A percentile compares a stretch with the other conserved stretches of the same genome.
Conservation (phyloP, 2,113 vertebrate species). For the Ictalurus furcatus region DNA sequence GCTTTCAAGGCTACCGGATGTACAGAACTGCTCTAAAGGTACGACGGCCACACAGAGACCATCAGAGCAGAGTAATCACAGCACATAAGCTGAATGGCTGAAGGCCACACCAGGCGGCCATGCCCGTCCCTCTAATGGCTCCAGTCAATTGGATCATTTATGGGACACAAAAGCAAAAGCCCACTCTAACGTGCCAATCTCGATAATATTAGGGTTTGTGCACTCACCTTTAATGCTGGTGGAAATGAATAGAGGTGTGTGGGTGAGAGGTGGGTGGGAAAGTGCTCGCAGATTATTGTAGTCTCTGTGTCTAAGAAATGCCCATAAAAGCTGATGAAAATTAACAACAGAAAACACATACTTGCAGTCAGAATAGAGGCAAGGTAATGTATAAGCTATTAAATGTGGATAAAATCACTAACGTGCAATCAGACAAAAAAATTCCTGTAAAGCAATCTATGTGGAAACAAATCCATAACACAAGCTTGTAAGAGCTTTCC, state of each 20-base stretch:
- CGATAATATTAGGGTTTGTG: conserved; percentile 34
- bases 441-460: neutral
- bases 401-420: neutral
- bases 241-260: conserved; percentile 18
- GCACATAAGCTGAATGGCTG: conserved; percentile 44
- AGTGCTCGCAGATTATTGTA: conserved; percentile 9
- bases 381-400: neutral
- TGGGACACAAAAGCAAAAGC: conserved; percentile 62
- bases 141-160: conserved; percentile 60
- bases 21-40: conserved; percentile 33
- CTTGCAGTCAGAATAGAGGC: neutral
- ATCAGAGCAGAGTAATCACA: conserved; percentile 22
- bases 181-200: conserved; percentile 24
- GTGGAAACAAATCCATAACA: neutral
- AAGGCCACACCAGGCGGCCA: conserved; percentile 11
- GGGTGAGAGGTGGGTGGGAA: neutral
- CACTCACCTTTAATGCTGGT: conserved; percentile 2
- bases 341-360: conserved; percentile 26
- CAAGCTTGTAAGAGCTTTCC: neutral
- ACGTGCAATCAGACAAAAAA: neutral
- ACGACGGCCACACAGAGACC: neutral
- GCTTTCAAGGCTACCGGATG: neutral
- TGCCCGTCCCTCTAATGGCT: conserved; percentile 57
- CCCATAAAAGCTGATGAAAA: neutral
- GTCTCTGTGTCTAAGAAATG: neutral